Evolutionary conservation across 2,113 vertebrate species (phyloP).

Genomic region (Poeciliopsis prolifica): DNA sequence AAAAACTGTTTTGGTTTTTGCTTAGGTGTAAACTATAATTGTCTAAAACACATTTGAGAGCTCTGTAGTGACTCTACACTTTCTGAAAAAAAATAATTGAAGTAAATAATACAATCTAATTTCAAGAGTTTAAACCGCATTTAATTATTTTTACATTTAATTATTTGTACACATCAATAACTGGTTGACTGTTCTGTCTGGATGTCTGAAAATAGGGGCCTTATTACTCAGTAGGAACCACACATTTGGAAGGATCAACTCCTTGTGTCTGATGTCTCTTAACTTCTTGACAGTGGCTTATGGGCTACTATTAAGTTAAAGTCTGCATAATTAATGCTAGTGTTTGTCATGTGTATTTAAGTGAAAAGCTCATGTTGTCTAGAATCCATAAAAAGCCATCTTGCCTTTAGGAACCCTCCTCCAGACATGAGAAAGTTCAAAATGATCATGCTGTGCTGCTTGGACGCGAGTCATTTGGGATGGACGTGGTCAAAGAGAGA

Average conservation of each 20-base stretch:
- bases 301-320: not conserved
- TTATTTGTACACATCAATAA: not conserved
- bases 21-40: not conserved
- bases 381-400: conserved; percentile 9
- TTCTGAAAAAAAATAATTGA: not conserved
- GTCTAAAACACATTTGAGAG: not conserved
- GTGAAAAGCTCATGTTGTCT: conserved; percentile 4
- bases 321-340: not conserved
- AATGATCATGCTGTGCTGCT: conserved; percentile 27
- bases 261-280: not conserved
- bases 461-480: conserved; percentile 37
- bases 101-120: not conserved
- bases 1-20: not conserved
- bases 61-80: not conserved
- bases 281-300: too few species aligned
- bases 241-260: not conserved
- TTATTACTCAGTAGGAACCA: not conserved
- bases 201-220: not conserved
- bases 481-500: conserved; percentile 22
- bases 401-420: not conserved
- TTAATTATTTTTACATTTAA: not conserved
- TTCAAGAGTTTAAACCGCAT: not conserved
- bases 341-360: conserved; percentile 9
- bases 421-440: not conserved
- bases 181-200: not conserved